Percentiles rank a stretch among this genome's conserved stretches.
These are phyloP conservation scores for Zingel zingel DNA, from an alignment of 2,113 vertebrate genomes.

Conservation along the genomic window DNA sequence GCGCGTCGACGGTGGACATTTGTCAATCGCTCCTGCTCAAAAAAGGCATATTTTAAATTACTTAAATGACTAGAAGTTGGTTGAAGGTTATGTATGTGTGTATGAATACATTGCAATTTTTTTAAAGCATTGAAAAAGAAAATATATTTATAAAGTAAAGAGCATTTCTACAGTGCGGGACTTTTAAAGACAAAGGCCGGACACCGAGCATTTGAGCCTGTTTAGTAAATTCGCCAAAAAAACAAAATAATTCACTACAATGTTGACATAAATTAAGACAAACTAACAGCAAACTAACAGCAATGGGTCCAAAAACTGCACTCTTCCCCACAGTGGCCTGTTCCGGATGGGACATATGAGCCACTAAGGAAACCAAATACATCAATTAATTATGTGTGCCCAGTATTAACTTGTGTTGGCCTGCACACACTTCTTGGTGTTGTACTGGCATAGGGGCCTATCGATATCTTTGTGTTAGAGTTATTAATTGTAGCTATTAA, in stretches of 20 bases:
- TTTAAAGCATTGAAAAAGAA: not conserved
- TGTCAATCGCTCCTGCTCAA: conserved; percentile 44
- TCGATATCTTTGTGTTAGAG: conserved; percentile 78
- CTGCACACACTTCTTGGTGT: conserved; percentile 60
- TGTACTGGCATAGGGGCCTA: conserved; percentile 56
- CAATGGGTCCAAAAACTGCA: conserved; percentile 10
- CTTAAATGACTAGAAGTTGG: conserved; percentile 25
- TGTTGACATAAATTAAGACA: conserved; percentile 3
- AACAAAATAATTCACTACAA: conserved; percentile 20
- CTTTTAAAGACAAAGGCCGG: conserved; percentile 16
- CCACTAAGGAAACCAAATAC: conserved; percentile 73
- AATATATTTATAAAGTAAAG: not conserved
- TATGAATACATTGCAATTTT: conserved; percentile 21
- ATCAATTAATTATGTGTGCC: conserved; percentile 75
- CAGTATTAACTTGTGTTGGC: conserved; percentile 58
- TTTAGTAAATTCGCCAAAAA: conserved; percentile 13
- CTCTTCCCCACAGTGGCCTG: conserved; percentile 30
- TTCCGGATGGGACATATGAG: conserved; percentile 64
- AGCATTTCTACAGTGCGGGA: not conserved
- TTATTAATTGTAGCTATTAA: conserved; percentile 85
- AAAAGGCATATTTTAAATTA: conserved; percentile 40
- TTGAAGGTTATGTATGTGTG: conserved; percentile 33
- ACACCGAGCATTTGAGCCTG: not conserved
- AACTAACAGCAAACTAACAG: conserved; percentile 31
- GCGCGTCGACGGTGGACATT: conserved; percentile 39